Base-by-base conservation (phyloP, 1,140 invertebrate genomes). In the Trissolcus basalis region DNA sequence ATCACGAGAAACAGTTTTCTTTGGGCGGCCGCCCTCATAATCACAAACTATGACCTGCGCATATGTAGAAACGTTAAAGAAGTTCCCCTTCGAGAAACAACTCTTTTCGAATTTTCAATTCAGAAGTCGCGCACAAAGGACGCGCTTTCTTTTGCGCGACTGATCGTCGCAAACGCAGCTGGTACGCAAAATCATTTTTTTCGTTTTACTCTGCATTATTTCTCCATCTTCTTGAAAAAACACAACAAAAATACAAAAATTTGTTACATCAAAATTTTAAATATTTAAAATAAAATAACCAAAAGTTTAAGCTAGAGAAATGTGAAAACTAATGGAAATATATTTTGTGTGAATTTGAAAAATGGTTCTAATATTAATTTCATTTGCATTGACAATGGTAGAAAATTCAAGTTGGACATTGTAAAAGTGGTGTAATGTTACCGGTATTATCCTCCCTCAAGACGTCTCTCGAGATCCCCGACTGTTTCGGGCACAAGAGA, bases 101-200 rank as follows among this genome's bases (percentile, higher is more conserved):
- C 47, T 69, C 61, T 67, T 67, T 50, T 71, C 71, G 51, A 65
- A 63, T 50, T 75, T 64, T 75, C 73, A 49, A 70, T 77, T 77
- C 59, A 75, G 35, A 59, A 69, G 64, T 60, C 45, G 13, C 35
- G 47, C 47, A 75, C 64, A 70, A 70, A 70, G 60, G 58, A n/a
- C 51, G 45, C 54, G 47, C 44, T 59, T 75, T 33, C 19, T 49
- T 54, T 56, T 49, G 15, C 14, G 15, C 71, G 53, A 75, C 65
- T 56, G 51, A 67, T 59, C 58, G 47, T n/a, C 35, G 60, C 73
- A 60, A 60, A 65, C 70, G 72, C 64, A 55, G n/a, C n/a, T n/a
- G n/a, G n/a, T n/a, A n/a, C n/a, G n/a, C n/a, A n/a, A n/a, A n/a
- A n/a, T n/a, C n/a, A n/a, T n/a, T n/a, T n/a, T n/a, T n/a, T n/a